Base-by-base conservation (phyloP, 2,113 vertebrate genomes). In the Coregonus clupeaformis region DNA sequence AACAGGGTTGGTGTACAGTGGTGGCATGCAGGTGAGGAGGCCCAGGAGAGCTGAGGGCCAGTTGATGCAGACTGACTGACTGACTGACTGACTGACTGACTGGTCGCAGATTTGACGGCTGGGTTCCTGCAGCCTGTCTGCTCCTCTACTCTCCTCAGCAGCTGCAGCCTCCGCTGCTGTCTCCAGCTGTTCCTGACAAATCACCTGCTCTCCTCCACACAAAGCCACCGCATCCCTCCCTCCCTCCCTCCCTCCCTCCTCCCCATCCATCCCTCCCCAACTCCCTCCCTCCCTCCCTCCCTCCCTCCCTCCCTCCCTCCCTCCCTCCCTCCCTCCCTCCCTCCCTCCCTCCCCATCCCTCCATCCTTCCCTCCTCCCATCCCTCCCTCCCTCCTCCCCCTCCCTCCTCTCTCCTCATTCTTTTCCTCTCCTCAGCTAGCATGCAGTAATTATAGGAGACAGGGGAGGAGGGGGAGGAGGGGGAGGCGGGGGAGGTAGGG, bases 181-280 rank as follows among this genome's bases (percentile, higher is more conserved):
- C 77, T 81, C 84, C 87, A 88, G 87, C 84, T 88, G 84, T 88
- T 88, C 64, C 79, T 83, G 74, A 78, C 80, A 74, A 79, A 80
- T 86, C 82, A 85, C 84, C 84, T 83, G 86, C 86, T 83, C 77
- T 70, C 66, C 32, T 27, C 67, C 66, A 72, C 68, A 78, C 69
- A 71, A 72, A 75, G 73, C 73, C 76, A 71, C 30, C 20, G 5
- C 52, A 66, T 45, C 77, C 47, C 74, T 74, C 62, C 36, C 11
- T 27, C n/a, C n/a, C n/a, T 36, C 70, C 62, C 62, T 68, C 49
- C 36, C 65, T 29, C 59, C 59, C 69, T 71, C 57, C 72, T 68
- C 75, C 47, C 30, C 12, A 74, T 32, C 75, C 47, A n/a, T n/a
- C n/a, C n/a, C n/a, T n/a, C n/a, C n/a, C n/a, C n/a, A n/a, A n/a